These are phyloP conservation scores for Periphyllus acericola DNA, from an alignment of 2,888 invertebrate genomes.

Conservation along the genomic window DNA sequence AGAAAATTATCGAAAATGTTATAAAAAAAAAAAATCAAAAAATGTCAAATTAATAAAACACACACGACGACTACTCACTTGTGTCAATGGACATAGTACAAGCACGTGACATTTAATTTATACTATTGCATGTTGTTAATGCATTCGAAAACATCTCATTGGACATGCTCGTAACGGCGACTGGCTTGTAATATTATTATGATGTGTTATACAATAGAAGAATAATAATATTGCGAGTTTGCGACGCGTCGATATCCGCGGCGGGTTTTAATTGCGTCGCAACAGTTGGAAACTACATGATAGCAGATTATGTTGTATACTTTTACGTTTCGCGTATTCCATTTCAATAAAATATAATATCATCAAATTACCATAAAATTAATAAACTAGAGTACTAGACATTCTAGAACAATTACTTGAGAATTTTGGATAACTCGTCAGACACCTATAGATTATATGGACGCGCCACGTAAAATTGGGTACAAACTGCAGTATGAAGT, in stretches of 20 bases:
- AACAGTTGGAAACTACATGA: background rate
- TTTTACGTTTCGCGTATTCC: background rate
- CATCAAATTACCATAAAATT: background rate
- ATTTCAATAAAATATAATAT: background rate
- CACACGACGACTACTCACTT: background rate
- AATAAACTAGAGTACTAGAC: no score
- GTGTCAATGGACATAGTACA: background rate
- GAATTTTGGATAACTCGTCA: no score
- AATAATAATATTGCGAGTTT: conserved; percentile 8
- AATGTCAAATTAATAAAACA: conserved; percentile 26
- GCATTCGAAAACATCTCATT: conserved; percentile 24
- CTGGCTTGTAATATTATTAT: background rate
- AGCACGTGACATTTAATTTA: background rate
- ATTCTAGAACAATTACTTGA: no score
- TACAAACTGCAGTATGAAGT: no score
- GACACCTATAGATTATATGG: no score
- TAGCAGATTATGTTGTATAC: background rate
- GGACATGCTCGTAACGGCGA: background rate
- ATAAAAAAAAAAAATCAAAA: background rate
- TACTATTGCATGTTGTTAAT: background rate
- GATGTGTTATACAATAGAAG: background rate
- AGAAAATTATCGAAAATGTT: conserved; percentile 18
- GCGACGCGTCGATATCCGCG: background rate
- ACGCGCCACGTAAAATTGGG: no score
- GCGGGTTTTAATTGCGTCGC: background rate